phyloP scores from a whole-genome alignment of 2,888 invertebrate genomes.

The Notocelia uddmanniana region DNA sequence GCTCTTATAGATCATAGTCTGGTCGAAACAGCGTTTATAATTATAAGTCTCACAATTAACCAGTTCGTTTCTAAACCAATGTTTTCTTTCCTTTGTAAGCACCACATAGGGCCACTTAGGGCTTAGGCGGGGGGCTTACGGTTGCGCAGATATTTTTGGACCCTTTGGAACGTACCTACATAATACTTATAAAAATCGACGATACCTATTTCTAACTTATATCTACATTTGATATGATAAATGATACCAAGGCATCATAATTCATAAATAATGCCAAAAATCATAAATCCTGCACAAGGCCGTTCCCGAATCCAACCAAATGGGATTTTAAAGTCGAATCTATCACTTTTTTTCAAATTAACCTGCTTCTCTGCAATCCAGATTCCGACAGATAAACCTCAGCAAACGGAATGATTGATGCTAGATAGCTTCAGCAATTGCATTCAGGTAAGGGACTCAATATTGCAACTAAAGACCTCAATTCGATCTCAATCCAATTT shows the following conservation, averaged over 20 bases:
- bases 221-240: not conserved
- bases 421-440: not conserved
- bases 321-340: constrained; percentile 25
- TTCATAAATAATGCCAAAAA: not conserved
- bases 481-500: not conserved
- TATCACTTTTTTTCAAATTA: constrained; percentile 16
- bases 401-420: constrained; percentile 26
- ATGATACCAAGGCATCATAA: not conserved
- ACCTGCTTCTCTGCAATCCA: not conserved
- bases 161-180: too few relatives aligned
- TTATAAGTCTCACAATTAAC: too few relatives aligned
- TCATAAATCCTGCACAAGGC: not conserved
- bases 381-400: not conserved
- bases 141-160: too few relatives aligned
- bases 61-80: too few relatives aligned
- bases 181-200: too few relatives aligned
- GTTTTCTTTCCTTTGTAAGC: too few relatives aligned
- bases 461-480: not conserved
- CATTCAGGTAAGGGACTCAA: constrained; percentile 12
- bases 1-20: too few relatives aligned
- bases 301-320: constrained; percentile 11
- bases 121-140: too few relatives aligned
- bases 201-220: not conserved
- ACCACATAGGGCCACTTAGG: too few relatives aligned
- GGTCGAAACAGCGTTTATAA: too few relatives aligned